Evolutionary conservation across 2,888 invertebrate genomes (phyloP).

Genomic region (Drosophila prostipennis): DNA sequence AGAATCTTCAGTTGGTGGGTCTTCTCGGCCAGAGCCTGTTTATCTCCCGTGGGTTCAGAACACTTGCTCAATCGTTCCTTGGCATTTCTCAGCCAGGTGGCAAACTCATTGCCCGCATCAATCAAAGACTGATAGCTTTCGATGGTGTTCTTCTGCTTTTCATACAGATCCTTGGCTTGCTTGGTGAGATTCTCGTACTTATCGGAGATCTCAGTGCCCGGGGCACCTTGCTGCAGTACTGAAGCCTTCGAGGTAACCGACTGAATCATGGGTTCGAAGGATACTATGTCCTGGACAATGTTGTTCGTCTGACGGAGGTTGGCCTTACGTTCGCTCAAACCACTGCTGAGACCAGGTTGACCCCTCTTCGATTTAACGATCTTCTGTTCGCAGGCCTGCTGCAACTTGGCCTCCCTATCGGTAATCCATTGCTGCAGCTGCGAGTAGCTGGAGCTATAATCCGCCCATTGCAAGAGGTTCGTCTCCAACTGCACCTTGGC

Average conservation of each 20-base stretch:
- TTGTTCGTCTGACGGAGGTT: slow-evolving; percentile 95
- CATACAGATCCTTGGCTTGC: slow-evolving; percentile 95
- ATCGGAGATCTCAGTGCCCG: slow-evolving; percentile 95
- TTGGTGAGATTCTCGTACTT: slow-evolving; percentile 96
- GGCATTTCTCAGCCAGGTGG: slow-evolving; percentile 95
- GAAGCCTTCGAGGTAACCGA: slow-evolving; percentile 97
- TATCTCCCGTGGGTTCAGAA: slow-evolving; percentile 96
- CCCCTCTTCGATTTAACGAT: slow-evolving; percentile 91
- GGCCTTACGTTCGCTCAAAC: slow-evolving; percentile 93
- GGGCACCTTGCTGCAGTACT: slow-evolving; percentile 94
- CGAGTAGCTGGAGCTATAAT: slow-evolving; percentile 96
- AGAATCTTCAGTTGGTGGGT: slow-evolving; percentile 93
- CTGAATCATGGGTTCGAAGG: slow-evolving; percentile 98
- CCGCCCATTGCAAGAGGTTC: slow-evolving; percentile 96
- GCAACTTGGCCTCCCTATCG: slow-evolving; percentile 95
- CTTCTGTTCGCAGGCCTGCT: slow-evolving; percentile 94
- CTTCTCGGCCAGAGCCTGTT: slow-evolving; percentile 93
- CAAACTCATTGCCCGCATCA: slow-evolving; percentile 95
- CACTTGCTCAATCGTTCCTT: slow-evolving; percentile 96
- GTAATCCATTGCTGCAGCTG: slow-evolving; percentile 97
- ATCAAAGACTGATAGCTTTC: slow-evolving; percentile 96
- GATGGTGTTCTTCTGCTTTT: slow-evolving; percentile 94
- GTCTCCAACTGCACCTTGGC: slow-evolving; percentile 96
- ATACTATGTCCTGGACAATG: slow-evolving; percentile 97
- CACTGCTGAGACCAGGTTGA: slow-evolving; percentile 91